Conservation (phyloP, 2,888 invertebrate species). For the Tinea semifulvella region DNA sequence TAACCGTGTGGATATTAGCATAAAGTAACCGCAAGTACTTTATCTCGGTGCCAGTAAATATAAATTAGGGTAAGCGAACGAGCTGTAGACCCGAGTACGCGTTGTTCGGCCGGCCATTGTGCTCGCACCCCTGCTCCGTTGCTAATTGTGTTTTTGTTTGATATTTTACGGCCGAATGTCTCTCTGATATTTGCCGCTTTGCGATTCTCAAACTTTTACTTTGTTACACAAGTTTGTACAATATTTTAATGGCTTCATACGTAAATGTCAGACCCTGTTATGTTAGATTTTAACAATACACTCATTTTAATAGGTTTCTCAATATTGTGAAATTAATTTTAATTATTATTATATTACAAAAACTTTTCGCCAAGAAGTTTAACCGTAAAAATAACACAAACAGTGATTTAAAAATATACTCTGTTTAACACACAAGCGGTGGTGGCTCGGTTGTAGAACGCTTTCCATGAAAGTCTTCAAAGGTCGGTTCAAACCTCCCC, state of each 20-base stretch:
- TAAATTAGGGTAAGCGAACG: slow-evolving; percentile 54
- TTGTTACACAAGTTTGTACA: slow-evolving; percentile 8
- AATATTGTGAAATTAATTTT: too few species aligned
- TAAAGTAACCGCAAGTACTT: slow-evolving; percentile 44
- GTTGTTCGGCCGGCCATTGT: slow-evolving; percentile 31
- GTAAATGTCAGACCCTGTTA: slow-evolving; percentile 8
- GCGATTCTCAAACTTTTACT: slow-evolving; percentile 16
- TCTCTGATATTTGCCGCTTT: slow-evolving; percentile 29
- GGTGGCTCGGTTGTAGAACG: too few species aligned
- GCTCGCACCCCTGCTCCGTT: slow-evolving; percentile 32
- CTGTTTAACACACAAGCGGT: too few species aligned
- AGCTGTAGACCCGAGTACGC: slow-evolving; percentile 27
- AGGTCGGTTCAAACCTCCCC: too few species aligned
- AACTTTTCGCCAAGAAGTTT: too few species aligned
- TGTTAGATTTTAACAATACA: slow-evolving; percentile 1
- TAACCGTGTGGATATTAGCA: slow-evolving; percentile 34
- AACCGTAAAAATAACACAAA: too few species aligned
- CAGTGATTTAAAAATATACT: too few species aligned
- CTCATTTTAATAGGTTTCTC: too few species aligned
- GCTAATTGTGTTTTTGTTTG: slow-evolving; percentile 60
- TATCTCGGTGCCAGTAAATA: slow-evolving; percentile 42
- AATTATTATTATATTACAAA: too few species aligned
- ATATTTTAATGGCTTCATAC: slow-evolving; percentile 5
- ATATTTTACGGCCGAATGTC: slow-evolving; percentile 40
- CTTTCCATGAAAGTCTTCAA: too few species aligned